Percentiles rank a stretch among this genome's conserved stretches.
Conservation (phyloP, 2,113 vertebrate species). For the human region GRCh38 chr1:159747001-159747500, state of each 20-base stretch:
- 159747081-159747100: not conserved
- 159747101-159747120: constrained; percentile 34
- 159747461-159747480: not conserved
- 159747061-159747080: not conserved
- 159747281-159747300: not conserved
- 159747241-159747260: not conserved
- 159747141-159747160: not conserved
- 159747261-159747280: constrained; percentile 18
- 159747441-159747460: not conserved
- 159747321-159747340: not conserved
- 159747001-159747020: not conserved
- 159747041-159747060: not conserved
- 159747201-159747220: constrained; percentile 30
- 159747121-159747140: constrained; percentile 37
- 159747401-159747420: not conserved
- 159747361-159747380: constrained; percentile 3
- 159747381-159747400: not conserved
- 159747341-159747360: not conserved
- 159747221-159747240: constrained; percentile 27
- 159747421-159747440: not conserved
- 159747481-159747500: not conserved
- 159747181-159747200: not conserved
- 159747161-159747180: not conserved
- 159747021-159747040: constrained; percentile 6
- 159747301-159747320: not conserved